Evolutionary conservation across 2,797 vertebrate genomes (phyloP), one percentile per base, ranked within the genome.

Genomic region (Ctenosaura bakeri): DNA sequence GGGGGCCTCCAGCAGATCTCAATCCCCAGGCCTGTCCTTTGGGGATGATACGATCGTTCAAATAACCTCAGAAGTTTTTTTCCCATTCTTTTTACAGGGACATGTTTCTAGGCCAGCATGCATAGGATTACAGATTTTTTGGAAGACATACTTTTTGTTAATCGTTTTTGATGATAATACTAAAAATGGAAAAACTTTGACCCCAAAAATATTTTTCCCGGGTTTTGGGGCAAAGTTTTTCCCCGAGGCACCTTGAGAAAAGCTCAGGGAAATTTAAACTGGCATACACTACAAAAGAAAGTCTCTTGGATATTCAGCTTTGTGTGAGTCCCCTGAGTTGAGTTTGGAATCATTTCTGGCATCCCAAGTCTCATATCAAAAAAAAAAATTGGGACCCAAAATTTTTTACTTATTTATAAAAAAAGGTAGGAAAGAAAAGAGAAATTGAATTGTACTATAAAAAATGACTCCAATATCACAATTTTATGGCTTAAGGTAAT

Each of bases 401-500:
- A 73, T 20, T 52, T 12, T 78, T 38, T 20, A 62, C 54, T 64
- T 32, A 52, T 78, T 66, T 38, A 69, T 32, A 24, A 42, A 71
- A 85, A 85, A 76, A 52, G 29, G 32, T 42, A 84, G 42, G 32
- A n/a, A 85, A 85, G 50, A 54, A 79, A 84, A 2, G 46, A 46
- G 24, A 90, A 46, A 73, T 73, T 86, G 78, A 73, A 80, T 71
- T 59, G 83, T n/a, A 71, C 50, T 80, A 85, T 71, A n/a, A 90
- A 90, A 80, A 54, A 71, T 73, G 86, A 59, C 32, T 81, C 78
- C 20, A 81, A 38, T 71, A 90, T 85, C 64, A 90, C 26, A 90
- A 90, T n/a, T 50, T 81, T 76, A 80, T 90, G 64, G 77, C 66
- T 81, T 73, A 90, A 73, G 22, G 59, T 90, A 90, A 90, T 86